Evolutionary conservation across 1,140 invertebrate genomes (phyloP).

Genomic region (Diploscapter pachys): DNA sequence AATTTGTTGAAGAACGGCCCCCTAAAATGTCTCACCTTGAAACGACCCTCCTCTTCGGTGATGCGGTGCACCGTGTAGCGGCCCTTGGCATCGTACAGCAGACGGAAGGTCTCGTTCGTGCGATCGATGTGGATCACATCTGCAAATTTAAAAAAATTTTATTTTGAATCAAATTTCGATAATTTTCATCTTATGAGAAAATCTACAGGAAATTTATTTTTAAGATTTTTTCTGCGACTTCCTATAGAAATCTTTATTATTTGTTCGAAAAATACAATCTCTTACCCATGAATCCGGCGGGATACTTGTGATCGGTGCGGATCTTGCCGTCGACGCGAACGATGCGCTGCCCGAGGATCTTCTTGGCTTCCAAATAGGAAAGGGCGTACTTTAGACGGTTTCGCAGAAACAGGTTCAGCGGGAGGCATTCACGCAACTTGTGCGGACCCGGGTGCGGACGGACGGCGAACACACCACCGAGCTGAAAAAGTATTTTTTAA

Average conservation of each 20-base stretch:
- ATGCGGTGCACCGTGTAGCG: constrained; percentile 95
- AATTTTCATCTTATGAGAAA: too few species aligned
- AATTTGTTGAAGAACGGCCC: too few species aligned
- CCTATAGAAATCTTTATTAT: too few species aligned
- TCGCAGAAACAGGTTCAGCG: constrained; percentile 89
- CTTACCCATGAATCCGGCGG: constrained; percentile 95
- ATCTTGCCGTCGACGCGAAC: constrained; percentile 98
- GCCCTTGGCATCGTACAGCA: constrained; percentile 98
- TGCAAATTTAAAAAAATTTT: constrained; percentile 65
- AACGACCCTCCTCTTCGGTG: constrained; percentile 81
- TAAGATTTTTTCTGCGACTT: too few species aligned
- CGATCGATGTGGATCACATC: constrained; percentile 98
- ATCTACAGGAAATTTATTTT: too few species aligned
- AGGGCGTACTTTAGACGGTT: constrained; percentile 97
- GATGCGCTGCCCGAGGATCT: constrained; percentile 95
- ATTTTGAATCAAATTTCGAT: too few species aligned
- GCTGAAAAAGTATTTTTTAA: constrained; percentile 28
- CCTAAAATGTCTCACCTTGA: constrained; percentile 36
- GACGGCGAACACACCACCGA: constrained; percentile 92
- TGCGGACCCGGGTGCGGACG: constrained; percentile 94
- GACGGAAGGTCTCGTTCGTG: constrained; percentile 91
- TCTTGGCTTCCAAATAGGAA: constrained; percentile 89
- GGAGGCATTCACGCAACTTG: constrained; percentile 91
- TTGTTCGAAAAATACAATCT: not conserved
- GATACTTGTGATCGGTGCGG: constrained; percentile 91